A percentile compares a stretch with the other conserved stretches of the same genome.
These are phyloP conservation scores for Gymnosoma rotundatum DNA, from an alignment of 2,888 invertebrate genomes.

Conservation along the genomic window DNA sequence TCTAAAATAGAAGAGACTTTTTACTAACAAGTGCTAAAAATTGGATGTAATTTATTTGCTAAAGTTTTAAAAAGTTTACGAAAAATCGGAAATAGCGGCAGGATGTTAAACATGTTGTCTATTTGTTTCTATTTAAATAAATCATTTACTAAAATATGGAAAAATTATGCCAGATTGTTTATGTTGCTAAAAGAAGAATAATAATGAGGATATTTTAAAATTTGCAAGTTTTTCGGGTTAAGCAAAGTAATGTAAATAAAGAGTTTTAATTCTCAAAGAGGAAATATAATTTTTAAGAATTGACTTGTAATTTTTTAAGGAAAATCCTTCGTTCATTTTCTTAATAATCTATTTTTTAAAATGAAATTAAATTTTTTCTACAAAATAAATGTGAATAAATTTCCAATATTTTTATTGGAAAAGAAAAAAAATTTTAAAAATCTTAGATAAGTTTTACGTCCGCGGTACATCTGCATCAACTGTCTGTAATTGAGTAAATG, in stretches of 20 bases:
- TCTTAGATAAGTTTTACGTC: too few species aligned
- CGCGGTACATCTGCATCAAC: too few species aligned
- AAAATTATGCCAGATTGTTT: constrained; percentile 43
- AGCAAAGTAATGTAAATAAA: background rate
- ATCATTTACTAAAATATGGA: constrained; percentile 52
- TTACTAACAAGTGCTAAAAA: constrained; percentile 65
- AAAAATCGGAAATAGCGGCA: constrained; percentile 57
- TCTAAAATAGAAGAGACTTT: constrained; percentile 18
- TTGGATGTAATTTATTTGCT: constrained; percentile 70
- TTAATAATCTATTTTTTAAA: too few species aligned
- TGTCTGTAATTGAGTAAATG: too few species aligned
- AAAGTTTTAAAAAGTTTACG: constrained; percentile 50
- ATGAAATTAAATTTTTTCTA: too few species aligned
- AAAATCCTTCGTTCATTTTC: too few species aligned
- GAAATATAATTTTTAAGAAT: too few species aligned
- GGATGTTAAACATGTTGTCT: constrained; percentile 62
- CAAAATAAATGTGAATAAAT: too few species aligned
- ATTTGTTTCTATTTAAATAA: constrained; percentile 69
- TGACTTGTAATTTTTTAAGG: too few species aligned
- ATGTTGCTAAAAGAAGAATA: background rate
- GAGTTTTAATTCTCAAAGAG: too few species aligned
- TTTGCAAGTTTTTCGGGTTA: constrained; percentile 18
- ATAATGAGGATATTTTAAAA: constrained; percentile 1
- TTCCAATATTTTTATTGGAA: too few species aligned
- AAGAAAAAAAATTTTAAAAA: too few species aligned